Base-by-base conservation (phyloP, 2,888 invertebrate species). In the Dolichomitus sp. region DNA sequence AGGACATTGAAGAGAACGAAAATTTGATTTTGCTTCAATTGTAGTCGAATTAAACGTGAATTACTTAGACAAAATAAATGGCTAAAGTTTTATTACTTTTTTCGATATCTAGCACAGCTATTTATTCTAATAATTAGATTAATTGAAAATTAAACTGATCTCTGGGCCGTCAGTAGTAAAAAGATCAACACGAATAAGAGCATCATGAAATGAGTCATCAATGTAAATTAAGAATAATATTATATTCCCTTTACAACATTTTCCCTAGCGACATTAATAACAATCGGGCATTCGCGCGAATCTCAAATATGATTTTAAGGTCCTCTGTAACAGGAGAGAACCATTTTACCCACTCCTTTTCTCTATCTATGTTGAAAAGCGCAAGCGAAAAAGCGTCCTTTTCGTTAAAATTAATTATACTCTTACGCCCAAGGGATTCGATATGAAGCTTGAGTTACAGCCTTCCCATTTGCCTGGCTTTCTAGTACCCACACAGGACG, bases 391-490 rank as follows among this genome's bases (percentile, higher is more conserved):
- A 59, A 33, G 14, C 19, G 4, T 61, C 14, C 27, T 40, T 50
- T 40, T 12, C 14, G 40, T 69, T 57, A 42, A 69, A 61, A 69
- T 61, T 77, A 59, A 40, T 69, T 77, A 69, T 52, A 19, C 30
- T 14, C 17, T 37, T n/a, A 59, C 14, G 30, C 57, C 57, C 30
- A 33, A 33, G 33, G 33, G 33, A 3, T 59, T 33, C 57, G 57
- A 59, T 59, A 59, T 14, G 57, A 59, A 59, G 57, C 9, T 59
- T 59, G 33, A 59, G 57, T 59, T 59, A 59, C 33, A n/a, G 57
- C 33, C 30, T 59, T 59, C n/a, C 57, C n/a, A 30, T 59, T 59
- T 59, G 33, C 57, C 57, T n/a, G 30, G 27, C 40, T 9, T 61
- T 61, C 17, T 40, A 17, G 17, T 40, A 19, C 61, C 61, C 17